Conservation (phyloP, 2,888 invertebrate genomes). For the Perizoma affinitatum region DNA sequence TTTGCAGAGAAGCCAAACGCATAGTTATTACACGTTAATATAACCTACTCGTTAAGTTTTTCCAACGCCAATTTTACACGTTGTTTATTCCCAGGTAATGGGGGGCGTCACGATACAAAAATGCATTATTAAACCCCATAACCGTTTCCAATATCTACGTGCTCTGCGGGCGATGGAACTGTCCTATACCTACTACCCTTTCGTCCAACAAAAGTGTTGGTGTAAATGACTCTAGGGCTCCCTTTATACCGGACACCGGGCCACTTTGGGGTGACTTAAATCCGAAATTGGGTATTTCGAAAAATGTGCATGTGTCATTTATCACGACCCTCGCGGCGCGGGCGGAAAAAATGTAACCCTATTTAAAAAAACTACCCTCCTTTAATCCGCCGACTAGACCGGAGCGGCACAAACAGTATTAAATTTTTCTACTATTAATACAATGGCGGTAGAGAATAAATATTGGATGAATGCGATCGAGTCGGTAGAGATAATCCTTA, state of each 20-base stretch:
- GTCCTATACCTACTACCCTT: slow-evolving; percentile 49
- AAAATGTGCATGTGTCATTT: slow-evolving; percentile 85
- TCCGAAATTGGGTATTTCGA: slow-evolving; percentile 85
- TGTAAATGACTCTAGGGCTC: slow-evolving; percentile 72
- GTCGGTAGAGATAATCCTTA: slow-evolving; percentile 68
- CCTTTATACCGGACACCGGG: slow-evolving; percentile 74
- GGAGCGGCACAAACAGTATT: slow-evolving; percentile 79
- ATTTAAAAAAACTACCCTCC: slow-evolving; percentile 82
- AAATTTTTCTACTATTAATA: slow-evolving; percentile 79
- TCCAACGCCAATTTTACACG: slow-evolving; percentile 66
- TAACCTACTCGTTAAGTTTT: slow-evolving; percentile 62
- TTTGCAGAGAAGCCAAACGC: slow-evolving; percentile 15
- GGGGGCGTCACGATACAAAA: slow-evolving; percentile 67
- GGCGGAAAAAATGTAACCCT: slow-evolving; percentile 76
- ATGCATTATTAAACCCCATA: slow-evolving; percentile 77
- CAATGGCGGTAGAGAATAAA: slow-evolving; percentile 77
- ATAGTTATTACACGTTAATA: slow-evolving; percentile 54
- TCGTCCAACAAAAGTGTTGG: slow-evolving; percentile 47
- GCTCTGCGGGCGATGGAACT: slow-evolving; percentile 27
- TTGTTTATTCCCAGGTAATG: slow-evolving; percentile 69
- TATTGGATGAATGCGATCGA: slow-evolving; percentile 74
- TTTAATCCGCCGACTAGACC: slow-evolving; percentile 73
- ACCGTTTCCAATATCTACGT: slow-evolving; percentile 61
- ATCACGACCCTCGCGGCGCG: slow-evolving; percentile 79
- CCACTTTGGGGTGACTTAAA: slow-evolving; percentile 85